A percentile compares a stretch with the other conserved stretches of the same genome.
These are phyloP conservation scores for Hipposideros armiger DNA, from an alignment of 2,113 vertebrate species.

Conservation along the genomic window DNA sequence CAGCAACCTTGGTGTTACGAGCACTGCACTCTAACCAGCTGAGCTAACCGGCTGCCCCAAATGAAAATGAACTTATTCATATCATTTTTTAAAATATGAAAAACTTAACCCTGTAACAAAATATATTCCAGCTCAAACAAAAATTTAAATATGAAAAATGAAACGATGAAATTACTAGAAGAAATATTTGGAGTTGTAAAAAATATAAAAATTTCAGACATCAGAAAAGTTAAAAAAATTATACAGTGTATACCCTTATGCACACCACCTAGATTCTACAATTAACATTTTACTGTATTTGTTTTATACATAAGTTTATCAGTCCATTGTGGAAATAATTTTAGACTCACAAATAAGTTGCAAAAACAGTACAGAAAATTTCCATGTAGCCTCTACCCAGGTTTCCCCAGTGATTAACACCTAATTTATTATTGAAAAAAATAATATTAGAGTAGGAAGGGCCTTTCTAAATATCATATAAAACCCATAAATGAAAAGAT, in stretches of 20 bases:
- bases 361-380: neutral
- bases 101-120: neutral
- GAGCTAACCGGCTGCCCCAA: too few relatives aligned
- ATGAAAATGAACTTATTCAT: too few relatives aligned
- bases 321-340: constrained; percentile 27
- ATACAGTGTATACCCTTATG: neutral
- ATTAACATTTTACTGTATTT: constrained; percentile 7
- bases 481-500: neutral
- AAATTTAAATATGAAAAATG: constrained; percentile 40
- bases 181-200: neutral
- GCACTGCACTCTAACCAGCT: too few relatives aligned
- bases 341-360: constrained; percentile 44
- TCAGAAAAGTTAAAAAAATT: neutral
- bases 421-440: neutral
- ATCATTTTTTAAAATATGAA: too few relatives aligned
- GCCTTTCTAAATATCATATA: neutral
- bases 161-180: neutral
- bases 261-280: neutral
- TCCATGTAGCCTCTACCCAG: neutral
- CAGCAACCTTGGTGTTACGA: too few relatives aligned
- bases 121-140: constrained; percentile 7
- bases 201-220: constrained; percentile 22
- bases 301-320: neutral
- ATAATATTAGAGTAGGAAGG: neutral
- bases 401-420: neutral